phyloP scores from a whole-genome alignment of 2,797 vertebrate species.

The Emydoidea blandingii region DNA sequence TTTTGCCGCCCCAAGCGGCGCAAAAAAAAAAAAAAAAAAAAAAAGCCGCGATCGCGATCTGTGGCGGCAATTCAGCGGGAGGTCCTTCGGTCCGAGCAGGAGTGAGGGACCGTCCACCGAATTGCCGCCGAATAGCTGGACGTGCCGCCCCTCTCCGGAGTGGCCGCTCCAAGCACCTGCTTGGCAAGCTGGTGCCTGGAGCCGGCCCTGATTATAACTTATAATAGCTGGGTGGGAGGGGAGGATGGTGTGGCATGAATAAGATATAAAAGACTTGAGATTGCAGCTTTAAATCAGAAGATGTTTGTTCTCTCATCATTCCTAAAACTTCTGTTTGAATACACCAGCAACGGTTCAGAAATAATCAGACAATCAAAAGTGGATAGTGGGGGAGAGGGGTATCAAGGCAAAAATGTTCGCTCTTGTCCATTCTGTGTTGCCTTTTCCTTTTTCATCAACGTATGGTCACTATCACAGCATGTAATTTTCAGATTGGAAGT shows the following conservation, averaged over 20 bases:
- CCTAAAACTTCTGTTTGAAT: background rate
- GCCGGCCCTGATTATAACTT: too few relatives aligned
- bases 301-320: background rate
- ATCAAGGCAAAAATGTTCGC: background rate
- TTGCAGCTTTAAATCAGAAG: background rate
- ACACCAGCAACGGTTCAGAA: fast-evolving
- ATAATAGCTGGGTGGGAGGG: background rate
- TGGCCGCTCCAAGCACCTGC: too few relatives aligned
- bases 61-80: too few relatives aligned
- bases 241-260: background rate
- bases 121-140: too few relatives aligned
- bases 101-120: too few relatives aligned
- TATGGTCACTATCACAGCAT: background rate
- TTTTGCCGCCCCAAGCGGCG: too few relatives aligned
- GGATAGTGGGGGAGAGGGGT: background rate
- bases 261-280: background rate
- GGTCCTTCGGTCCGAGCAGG: too few relatives aligned
- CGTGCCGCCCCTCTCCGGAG: too few relatives aligned
- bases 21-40: too few relatives aligned
- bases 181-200: too few relatives aligned
- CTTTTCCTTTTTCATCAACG: fast-evolving
- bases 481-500: background rate
- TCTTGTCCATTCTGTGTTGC: background rate
- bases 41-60: too few relatives aligned
- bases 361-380: background rate